phyloP scores from a whole-genome alignment of 2,797 vertebrate species.

The Cynopterus sphinx region DNA sequence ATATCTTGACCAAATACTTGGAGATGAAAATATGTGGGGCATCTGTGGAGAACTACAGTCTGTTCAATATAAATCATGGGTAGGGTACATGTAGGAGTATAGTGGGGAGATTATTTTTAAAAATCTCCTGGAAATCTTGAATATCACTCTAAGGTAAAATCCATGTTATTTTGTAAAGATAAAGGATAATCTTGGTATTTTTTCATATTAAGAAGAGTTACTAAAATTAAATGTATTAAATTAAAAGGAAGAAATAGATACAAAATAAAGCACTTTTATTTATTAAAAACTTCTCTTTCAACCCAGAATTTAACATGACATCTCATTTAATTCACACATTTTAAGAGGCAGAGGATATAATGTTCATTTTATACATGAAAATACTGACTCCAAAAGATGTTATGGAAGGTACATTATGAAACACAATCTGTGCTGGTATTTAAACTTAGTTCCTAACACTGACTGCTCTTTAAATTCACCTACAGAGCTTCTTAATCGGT shows the following conservation, averaged over 20 bases:
- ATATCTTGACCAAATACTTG: neutral
- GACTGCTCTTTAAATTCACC: conserved; percentile 6
- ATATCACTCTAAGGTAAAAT: neutral
- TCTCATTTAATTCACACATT: neutral
- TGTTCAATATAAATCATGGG: neutral
- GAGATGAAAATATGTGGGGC: neutral
- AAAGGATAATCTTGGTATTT: neutral
- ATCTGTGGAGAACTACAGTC: neutral
- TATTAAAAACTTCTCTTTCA: neutral
- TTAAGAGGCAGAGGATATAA: neutral
- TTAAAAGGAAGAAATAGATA: neutral
- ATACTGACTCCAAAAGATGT: neutral
- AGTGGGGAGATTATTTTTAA: neutral
- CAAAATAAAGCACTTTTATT: neutral
- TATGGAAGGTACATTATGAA: neutral
- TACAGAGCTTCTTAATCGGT: conserved; percentile 59
- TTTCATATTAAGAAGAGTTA: neutral
- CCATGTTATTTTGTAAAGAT: neutral
- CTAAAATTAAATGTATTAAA: neutral
- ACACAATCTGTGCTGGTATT: neutral
- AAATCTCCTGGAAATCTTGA: neutral
- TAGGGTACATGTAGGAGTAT: neutral
- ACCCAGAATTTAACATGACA: neutral
- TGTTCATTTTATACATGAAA: neutral
- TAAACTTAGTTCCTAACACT: conserved; percentile 9